Conservation (phyloP, 2,888 invertebrate species). For the Fabriciana adippe region DNA sequence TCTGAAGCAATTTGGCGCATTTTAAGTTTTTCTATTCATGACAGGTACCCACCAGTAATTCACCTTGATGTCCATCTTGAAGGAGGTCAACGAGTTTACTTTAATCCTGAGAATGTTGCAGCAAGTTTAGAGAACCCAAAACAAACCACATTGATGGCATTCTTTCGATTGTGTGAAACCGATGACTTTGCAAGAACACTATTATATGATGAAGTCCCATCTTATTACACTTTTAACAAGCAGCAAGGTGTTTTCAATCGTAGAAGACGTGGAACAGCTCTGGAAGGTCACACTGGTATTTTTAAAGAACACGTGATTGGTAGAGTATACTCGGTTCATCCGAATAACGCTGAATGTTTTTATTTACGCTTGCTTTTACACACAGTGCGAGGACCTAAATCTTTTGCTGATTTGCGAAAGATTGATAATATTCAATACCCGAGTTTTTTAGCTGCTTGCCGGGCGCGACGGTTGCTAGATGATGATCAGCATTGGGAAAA, state of each 20-base stretch:
- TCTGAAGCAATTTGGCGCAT: constrained; percentile 40
- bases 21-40: constrained; percentile 21
- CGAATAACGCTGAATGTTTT: constrained; percentile 41
- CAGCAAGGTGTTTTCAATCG: constrained; percentile 31
- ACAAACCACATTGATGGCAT: constrained; percentile 44
- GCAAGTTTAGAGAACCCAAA: constrained; percentile 36
- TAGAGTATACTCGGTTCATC: constrained; percentile 38
- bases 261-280: constrained; percentile 34
- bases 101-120: constrained; percentile 36
- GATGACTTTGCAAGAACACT: constrained; percentile 36
- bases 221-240: constrained; percentile 43
- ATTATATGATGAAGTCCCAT: constrained; percentile 35
- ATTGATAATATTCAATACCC: not conserved
- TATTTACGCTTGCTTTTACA: constrained; percentile 35
- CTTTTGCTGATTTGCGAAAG: not conserved
- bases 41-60: constrained; percentile 28
- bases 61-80: constrained; percentile 37
- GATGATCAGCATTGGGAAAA: constrained; percentile 22
- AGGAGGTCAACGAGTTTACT: constrained; percentile 39
- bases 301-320: constrained; percentile 39
- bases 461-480: constrained; percentile 6
- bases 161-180: constrained; percentile 29
- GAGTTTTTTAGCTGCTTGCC: not conserved
- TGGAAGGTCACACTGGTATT: constrained; percentile 34
- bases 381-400: not conserved